Conservation (phyloP, 2,888 invertebrate genomes). For the Notodonta ziczac region DNA sequence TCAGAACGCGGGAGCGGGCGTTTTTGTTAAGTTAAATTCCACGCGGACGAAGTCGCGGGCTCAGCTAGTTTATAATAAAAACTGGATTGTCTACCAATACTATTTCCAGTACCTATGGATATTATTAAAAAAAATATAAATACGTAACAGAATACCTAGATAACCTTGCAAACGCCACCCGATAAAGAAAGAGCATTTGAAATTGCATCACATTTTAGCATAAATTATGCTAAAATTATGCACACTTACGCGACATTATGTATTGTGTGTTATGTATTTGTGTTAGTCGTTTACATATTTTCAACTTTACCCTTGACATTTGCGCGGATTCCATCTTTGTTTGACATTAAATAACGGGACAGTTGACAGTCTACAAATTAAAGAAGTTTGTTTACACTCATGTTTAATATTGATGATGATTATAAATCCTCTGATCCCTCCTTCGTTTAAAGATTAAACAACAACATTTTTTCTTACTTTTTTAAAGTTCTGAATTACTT, state of each 20-base stretch:
- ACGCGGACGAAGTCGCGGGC: too few relatives aligned
- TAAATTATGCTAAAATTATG: constrained; percentile 14
- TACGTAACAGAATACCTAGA: not conserved
- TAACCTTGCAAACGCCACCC: not conserved
- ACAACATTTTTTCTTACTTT: too few relatives aligned
- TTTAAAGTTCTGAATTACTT: too few relatives aligned
- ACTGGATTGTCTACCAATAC: too few relatives aligned
- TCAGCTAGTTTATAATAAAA: too few relatives aligned
- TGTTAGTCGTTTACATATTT: constrained; percentile 15
- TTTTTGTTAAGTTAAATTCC: too few relatives aligned
- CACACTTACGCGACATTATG: constrained; percentile 13
- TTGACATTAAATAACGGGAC: not conserved
- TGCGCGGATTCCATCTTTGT: constrained; percentile 20
- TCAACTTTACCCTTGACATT: constrained; percentile 34
- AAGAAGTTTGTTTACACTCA: not conserved
- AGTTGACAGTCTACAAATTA: not conserved
- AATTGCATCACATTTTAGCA: not conserved
- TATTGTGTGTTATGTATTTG: constrained; percentile 7
- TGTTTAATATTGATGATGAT: too few relatives aligned
- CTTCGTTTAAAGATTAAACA: too few relatives aligned
- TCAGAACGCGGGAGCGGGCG: too few relatives aligned
- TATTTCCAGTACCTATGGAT: too few relatives aligned
- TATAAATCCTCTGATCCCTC: too few relatives aligned
- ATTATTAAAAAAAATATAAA: too few relatives aligned
- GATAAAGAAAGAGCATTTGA: not conserved